Percentiles rank a stretch among this genome's conserved stretches.
These are phyloP conservation scores for Odontothrips loti DNA, from an alignment of 2,888 invertebrate species.

Conservation along the genomic window DNA sequence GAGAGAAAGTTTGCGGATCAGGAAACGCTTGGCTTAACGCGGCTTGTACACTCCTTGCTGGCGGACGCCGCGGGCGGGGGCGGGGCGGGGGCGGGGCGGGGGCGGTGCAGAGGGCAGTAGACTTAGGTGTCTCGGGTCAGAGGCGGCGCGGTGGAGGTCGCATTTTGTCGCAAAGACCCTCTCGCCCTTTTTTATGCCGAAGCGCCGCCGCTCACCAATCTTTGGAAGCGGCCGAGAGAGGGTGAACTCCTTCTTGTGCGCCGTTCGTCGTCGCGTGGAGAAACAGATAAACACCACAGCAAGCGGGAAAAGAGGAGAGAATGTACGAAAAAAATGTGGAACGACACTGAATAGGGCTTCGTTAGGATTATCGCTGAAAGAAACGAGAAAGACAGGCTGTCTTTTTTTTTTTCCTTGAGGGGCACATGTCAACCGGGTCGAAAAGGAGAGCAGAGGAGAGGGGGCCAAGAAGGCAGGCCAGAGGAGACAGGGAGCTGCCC, in stretches of 20 bases:
- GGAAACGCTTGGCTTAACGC: conserved; percentile 24
- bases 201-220: not conserved
- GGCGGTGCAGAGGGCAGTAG: not conserved
- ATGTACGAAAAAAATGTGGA: too few species aligned
- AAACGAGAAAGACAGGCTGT: too few species aligned
- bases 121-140: conserved; percentile 22
- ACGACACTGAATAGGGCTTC: too few species aligned
- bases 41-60: not conserved
- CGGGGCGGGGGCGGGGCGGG: not conserved
- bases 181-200: not conserved
- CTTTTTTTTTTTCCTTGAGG: not conserved
- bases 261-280: too few species aligned
- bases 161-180: too few species aligned
- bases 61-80: not conserved
- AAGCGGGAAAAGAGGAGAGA: too few species aligned
- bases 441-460: not conserved
- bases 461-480: not conserved
- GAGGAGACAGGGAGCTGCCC: not conserved
- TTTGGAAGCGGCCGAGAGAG: not conserved
- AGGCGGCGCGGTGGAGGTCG: not conserved
- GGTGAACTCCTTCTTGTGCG: not conserved
- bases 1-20: conserved; percentile 20
- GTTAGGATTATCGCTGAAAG: too few species aligned
- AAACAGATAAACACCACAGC: too few species aligned
- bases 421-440: not conserved